Base-by-base conservation (phyloP, 2,113 vertebrate species). In the Corvus moneduloides region DNA sequence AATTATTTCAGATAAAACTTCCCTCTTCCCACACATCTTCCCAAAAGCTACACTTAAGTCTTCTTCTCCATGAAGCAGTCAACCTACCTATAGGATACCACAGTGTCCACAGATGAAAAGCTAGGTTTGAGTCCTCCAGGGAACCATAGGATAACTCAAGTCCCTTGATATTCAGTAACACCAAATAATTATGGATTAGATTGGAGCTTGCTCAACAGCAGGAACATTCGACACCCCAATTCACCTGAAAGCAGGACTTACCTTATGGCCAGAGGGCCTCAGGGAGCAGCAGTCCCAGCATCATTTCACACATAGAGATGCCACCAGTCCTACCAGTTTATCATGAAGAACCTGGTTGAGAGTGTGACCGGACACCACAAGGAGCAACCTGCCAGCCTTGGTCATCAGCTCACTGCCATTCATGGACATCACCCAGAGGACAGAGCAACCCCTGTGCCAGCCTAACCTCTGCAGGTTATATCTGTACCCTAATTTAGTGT, bases 311-410 rank as follows among this genome's bases (percentile, higher is more conserved):
- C 11, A 9, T 0, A 13, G 17, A 32, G 7, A 3, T 4, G 41
- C 4, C 35, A 33, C 3, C 3, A 68, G 46, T 19, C 69, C 55
- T 4, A 4, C 4, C 32, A 6, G 5, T 13, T 41, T 6, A 3
- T 27, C 20, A 7, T 0, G 13, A 66, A 49, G 28, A 51, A 33
- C 20, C 26, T 21, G 13, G 11, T 21, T 1, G 6, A 27, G 10
- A 76, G 21, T 6, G 27, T 5, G 10, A 69, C 18, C 0, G 0
- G 33, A 67, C 3, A 39, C 20, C 44, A 13, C 24, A 8, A 0
- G 0, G 6, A 73, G 80, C 44, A 44, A 52, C 22, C 30, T 1
- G 16, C 6, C 68, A 21, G 55, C 61, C 59, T 56, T 11, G 10
- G 49, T 7, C 46, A 33, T 5, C 22, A 20, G 43, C 56, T 49